Conservation (phyloP, 2,888 invertebrate genomes). For the Stenurella melanura region DNA sequence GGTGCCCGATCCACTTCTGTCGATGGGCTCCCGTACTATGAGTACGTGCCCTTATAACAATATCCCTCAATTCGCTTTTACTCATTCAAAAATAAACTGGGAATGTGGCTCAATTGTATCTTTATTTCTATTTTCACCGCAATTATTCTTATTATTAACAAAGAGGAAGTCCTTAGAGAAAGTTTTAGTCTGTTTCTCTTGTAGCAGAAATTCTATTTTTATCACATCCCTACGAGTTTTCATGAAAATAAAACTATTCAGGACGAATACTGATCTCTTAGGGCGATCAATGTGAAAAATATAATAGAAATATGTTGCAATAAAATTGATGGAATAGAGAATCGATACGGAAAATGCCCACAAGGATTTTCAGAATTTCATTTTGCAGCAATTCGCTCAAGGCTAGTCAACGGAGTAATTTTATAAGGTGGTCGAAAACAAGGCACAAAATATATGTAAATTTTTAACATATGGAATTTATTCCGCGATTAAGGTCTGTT, state of each 20-base stretch:
- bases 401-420: background rate
- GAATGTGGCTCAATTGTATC: too few species aligned
- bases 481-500: constrained; percentile 4
- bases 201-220: background rate
- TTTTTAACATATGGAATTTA: constrained; percentile 16
- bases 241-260: background rate
- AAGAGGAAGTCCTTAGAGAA: background rate
- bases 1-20: too few species aligned
- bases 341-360: constrained; percentile 13
- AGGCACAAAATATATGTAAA: background rate
- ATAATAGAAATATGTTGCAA: constrained; percentile 26
- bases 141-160: background rate
- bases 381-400: background rate
- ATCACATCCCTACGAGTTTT: background rate
- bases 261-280: background rate
- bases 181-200: background rate
- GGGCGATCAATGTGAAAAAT: background rate
- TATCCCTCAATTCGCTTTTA: too few species aligned
- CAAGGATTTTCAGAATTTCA: constrained; percentile 14
- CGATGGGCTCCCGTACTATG: too few species aligned
- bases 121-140: too few species aligned
- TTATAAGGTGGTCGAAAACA: background rate
- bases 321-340: constrained; percentile 4
- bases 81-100: too few species aligned
- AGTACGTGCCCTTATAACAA: too few species aligned